Conservation (phyloP, 2,888 invertebrate genomes). For the Lasioglossum morio region DNA sequence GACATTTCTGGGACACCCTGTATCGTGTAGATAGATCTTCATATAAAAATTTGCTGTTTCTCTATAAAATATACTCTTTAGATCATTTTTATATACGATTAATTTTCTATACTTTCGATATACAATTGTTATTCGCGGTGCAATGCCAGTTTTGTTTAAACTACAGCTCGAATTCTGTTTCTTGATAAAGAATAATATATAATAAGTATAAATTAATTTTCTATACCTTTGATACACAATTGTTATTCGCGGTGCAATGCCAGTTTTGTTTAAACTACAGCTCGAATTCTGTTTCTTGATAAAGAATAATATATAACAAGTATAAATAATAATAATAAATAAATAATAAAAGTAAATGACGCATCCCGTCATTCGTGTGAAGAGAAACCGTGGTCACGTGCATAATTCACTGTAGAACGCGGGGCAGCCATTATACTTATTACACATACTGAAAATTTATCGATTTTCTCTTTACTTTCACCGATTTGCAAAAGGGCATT, state of each 20-base stretch:
- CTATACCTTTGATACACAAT: neutral
- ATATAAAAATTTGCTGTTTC: too few species aligned
- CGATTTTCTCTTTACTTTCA: slow-evolving; percentile 11
- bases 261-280: neutral
- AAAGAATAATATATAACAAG: neutral
- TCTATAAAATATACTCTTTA: too few species aligned
- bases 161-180: neutral
- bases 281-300: neutral
- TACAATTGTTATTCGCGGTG: neutral
- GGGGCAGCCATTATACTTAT: neutral
- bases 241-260: neutral
- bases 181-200: neutral
- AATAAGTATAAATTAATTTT: too few species aligned
- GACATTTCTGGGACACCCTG: too few species aligned
- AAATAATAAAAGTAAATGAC: neutral
- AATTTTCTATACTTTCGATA: neutral
- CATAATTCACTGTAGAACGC: neutral
- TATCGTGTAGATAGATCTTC: too few species aligned
- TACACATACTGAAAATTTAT: neutral
- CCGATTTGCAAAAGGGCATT: slow-evolving; percentile 13
- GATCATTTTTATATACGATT: too few species aligned
- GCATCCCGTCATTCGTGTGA: neutral
- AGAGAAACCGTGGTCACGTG: neutral
- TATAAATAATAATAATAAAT: too few species aligned
- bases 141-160: neutral